Evolutionary conservation across 2,113 vertebrate genomes (phyloP), one percentile per base, ranked within the genome.

Genomic region (Cervus canadensis): DNA sequence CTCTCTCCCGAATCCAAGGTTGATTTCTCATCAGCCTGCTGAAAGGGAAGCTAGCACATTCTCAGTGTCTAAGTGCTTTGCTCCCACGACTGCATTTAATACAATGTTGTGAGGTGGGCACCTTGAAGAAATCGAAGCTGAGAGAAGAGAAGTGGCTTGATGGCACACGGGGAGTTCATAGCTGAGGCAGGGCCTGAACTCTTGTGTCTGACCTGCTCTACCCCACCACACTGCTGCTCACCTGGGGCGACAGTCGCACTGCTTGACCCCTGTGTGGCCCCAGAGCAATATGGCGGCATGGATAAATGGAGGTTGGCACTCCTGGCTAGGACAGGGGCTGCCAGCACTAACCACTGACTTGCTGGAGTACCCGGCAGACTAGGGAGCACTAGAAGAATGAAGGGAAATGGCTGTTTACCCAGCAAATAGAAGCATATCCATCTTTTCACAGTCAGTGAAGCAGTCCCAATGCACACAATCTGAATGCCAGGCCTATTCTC

Each of bases 251-350:
- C 14, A 23, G 9, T 54, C 45, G 19, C 26, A n/a, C 83, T n/a
- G 12, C 25, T 10, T 30, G 48, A 45, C 48, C 12, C 5, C 2
- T 9, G 2, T 6, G 23, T 0, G 11, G 36, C 21, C 19, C 6
- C 45, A 50, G 13, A 30, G 76, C 28, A 71, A 16, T 6, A 14
- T 4, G 36, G 25, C 2, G 2, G 30, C n/a, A 17, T 36, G 54
- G 82, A 54, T 91, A 25, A 25, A 25, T 48, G 30, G n/a, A n/a
- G 6, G 23, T 1, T 59, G 25, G n/a, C 15, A 19, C 15, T 64
- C 52, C 52, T 14, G 48, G 59, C 50, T 9, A 14, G 76, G 48
- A 28, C 52, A 60, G 17, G 43, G 79, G 25, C 89, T 50, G 14
- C 57, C 56, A 48, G 26, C 76, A 74, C n/a, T 78, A 52, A 59